These are phyloP conservation scores for Acomys russatus DNA, from an alignment of 2,797 vertebrate genomes.

Conservation along the genomic window DNA sequence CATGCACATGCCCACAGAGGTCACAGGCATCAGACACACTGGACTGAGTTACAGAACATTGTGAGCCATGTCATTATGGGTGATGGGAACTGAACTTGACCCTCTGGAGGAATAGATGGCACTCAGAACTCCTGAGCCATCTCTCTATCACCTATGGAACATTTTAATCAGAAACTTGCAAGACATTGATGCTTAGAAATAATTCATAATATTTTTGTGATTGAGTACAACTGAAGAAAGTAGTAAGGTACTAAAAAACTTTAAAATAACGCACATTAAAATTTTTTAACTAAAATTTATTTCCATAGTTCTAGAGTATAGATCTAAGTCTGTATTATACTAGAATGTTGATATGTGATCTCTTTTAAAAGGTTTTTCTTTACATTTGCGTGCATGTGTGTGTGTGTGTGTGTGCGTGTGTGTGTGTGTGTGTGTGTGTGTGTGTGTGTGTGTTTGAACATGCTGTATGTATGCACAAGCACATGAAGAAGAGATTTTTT, in stretches of 20 bases:
- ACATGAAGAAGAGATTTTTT: neutral
- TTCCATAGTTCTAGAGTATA: neutral
- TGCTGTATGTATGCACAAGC: neutral
- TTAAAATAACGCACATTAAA: neutral
- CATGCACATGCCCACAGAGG: neutral
- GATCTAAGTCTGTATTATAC: neutral
- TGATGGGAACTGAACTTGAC: neutral
- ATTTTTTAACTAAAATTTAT: neutral
- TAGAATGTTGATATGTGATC: neutral
- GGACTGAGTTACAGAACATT: neutral
- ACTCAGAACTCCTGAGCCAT: neutral
- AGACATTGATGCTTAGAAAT: neutral
- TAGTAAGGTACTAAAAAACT: neutral
- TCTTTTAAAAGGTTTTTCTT: neutral
- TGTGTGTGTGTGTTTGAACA: neutral
- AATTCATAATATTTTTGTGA: neutral
- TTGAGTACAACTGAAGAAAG: neutral
- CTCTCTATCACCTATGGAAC: neutral
- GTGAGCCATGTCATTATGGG: neutral
- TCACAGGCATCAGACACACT: too few relatives aligned
- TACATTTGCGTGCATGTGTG: neutral
- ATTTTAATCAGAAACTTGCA: conserved; percentile 20
- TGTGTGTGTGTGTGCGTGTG: neutral
- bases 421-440: too few relatives aligned
- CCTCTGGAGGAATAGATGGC: neutral